These are phyloP conservation scores for Aurelia coerulea DNA, from an alignment of 30 jellyfish, hydroid and myxozoan species.

Conservation along the genomic window DNA sequence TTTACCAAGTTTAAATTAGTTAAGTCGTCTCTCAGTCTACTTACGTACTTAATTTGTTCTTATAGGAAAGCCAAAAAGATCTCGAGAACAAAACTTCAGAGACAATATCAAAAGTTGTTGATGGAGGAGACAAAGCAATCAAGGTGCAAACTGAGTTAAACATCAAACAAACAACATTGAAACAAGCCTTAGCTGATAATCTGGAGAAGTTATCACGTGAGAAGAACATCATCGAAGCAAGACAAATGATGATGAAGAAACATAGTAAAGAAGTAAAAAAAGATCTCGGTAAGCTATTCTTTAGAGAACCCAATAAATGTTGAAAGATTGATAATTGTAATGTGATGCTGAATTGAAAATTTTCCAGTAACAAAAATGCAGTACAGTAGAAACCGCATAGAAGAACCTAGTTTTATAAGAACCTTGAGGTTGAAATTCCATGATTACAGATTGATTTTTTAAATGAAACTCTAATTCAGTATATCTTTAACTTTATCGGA, in stretches of 20 bases:
- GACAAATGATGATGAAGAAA: slow-evolving; percentile 70
- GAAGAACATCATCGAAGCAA: slow-evolving; percentile 60
- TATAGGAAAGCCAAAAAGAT: slow-evolving; percentile 74
- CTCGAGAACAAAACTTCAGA: slow-evolving; percentile 81
- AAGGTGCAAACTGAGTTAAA: slow-evolving; percentile 48
- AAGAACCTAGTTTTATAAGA: no score
- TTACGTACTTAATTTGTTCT: no score
- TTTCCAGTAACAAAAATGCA: no score
- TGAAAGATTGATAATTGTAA: background rate
- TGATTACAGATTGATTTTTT: no score
- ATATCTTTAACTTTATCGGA: no score
- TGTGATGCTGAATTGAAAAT: no score
- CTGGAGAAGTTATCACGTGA: slow-evolving; percentile 61
- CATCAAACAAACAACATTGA: slow-evolving; percentile 60
- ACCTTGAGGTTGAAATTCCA: no score
- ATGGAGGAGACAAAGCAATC: slow-evolving; percentile 67
- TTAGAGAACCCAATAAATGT: background rate
- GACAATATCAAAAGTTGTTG: slow-evolving; percentile 55
- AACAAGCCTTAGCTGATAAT: slow-evolving; percentile 66
- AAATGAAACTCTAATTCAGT: no score
- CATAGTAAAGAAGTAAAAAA: slow-evolving; percentile 74
- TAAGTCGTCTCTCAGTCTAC: no score
- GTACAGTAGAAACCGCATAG: no score
- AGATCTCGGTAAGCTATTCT: slow-evolving; percentile 67
- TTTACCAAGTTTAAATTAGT: no score